phyloP scores from a whole-genome alignment of 2,113 vertebrate species.

The Catharus minimus region DNA sequence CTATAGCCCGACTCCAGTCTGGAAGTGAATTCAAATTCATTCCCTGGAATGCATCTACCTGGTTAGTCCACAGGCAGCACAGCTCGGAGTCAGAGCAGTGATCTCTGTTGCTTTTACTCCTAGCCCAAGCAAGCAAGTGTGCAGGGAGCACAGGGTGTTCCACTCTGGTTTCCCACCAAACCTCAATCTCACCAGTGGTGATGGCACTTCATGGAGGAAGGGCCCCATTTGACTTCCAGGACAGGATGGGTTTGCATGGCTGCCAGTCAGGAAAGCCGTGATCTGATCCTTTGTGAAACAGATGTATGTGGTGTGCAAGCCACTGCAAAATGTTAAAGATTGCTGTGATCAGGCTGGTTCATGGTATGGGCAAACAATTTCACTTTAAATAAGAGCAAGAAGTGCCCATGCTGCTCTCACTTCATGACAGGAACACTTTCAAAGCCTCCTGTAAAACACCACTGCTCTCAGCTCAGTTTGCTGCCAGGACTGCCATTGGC shows the following conservation, averaged over 20 bases:
- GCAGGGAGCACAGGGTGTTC: neutral
- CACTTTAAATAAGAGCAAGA: neutral
- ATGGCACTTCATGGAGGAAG: neutral
- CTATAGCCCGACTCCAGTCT: neutral
- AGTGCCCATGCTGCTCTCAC: neutral
- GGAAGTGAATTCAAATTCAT: neutral
- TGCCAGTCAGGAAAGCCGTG: neutral
- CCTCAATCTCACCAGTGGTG: rapidly evolving
- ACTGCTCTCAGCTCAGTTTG: neutral
- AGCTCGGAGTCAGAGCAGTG: neutral
- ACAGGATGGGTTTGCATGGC: neutral
- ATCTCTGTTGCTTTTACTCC: neutral
- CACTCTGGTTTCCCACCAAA: neutral
- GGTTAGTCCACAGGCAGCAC: neutral
- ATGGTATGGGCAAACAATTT: neutral
- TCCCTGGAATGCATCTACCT: neutral
- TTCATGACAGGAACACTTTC: neutral
- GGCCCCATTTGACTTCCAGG: neutral
- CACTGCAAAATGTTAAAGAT: neutral
- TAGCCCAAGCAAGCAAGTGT: rapidly evolving
- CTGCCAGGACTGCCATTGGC: neutral
- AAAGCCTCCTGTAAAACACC: neutral
- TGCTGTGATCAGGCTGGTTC: neutral
- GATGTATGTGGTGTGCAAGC: neutral
- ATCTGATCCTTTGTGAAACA: neutral